Base-by-base conservation (phyloP, 2,113 vertebrate genomes). In the Montifringilla adamsi region DNA sequence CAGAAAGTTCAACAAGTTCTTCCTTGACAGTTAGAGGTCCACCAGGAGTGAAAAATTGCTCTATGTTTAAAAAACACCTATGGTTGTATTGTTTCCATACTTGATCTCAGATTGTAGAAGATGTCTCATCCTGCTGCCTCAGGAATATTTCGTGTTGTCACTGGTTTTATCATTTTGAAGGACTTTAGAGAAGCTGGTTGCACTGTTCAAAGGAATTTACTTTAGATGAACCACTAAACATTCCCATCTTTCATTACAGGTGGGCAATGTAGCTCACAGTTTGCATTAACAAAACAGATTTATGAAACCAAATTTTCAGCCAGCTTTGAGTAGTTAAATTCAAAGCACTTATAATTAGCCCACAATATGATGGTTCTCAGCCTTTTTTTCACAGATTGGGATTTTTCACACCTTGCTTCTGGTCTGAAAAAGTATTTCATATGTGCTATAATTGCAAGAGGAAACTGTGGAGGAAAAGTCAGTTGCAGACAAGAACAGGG, bases 21-120 rank as follows among this genome's bases (percentile, higher is more conserved):
- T 80, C 24, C 12, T 6, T 17, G 11, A 21, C 50, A 53, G 28
- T 30, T 64, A 56, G 58, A 73, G 67, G 15, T 24, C 39, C 47
- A 31, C 9, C 4, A 78, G 31, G 9, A 63, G 10, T 13, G 53
- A 56, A 49, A 68, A 72, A 43, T 63, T 87, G 33, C 28, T 76
- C 41, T 53, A 9, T 10, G 23, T 63, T 68, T 41, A 9, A 64
- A 68, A 41, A 49, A 6, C 0, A 1, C 23, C 9, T 46, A 0
- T 39, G 30, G 19, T n/a, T 77, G 6, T 73, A 9, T 68, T 60
- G 33, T 58, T 80, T 93, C n/a, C 18, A 21, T 24, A 22, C 10
- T 30, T 88, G 28, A 50, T 58, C 30, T 88, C 35, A 58, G 39
- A 33, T 31, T 63, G 26, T 22, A 63, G 39, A 37, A 70, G 27